Conservation (phyloP, 2,888 invertebrate species). For the Apocheima hispidaria region DNA sequence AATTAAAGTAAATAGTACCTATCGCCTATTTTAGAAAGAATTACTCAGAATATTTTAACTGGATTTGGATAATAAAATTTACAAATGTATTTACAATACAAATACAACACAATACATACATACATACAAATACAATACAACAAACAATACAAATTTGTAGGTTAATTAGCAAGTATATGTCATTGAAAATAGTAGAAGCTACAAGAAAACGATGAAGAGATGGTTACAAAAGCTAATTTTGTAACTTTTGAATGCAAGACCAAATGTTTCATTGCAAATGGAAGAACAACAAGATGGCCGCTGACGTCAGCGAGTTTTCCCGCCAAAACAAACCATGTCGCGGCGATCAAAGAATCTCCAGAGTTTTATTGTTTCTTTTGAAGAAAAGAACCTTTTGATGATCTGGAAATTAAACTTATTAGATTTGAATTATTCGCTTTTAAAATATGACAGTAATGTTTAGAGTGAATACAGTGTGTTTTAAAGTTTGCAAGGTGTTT, state of each 20-base stretch:
- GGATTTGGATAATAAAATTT: too few species aligned
- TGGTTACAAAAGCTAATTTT: slow-evolving; percentile 24
- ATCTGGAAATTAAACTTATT: slow-evolving; percentile 28
- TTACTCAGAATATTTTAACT: too few species aligned
- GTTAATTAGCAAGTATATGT: neutral
- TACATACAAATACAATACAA: neutral
- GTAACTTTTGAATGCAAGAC: slow-evolving; percentile 15
- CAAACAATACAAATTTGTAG: neutral
- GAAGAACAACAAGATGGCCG: slow-evolving; percentile 46
- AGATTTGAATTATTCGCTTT: slow-evolving; percentile 14
- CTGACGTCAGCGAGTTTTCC: slow-evolving; percentile 53
- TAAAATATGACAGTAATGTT: neutral
- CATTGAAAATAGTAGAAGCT: neutral
- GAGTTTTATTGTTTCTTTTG: slow-evolving; percentile 60
- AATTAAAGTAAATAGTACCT: too few species aligned
- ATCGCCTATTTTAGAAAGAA: too few species aligned
- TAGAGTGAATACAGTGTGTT: neutral
- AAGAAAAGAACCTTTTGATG: slow-evolving; percentile 42
- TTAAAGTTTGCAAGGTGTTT: neutral
- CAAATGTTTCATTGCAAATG: slow-evolving; percentile 37
- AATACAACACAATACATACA: too few species aligned
- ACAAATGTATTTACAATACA: too few species aligned
- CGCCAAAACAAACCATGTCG: slow-evolving; percentile 66
- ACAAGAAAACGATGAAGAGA: slow-evolving; percentile 7
- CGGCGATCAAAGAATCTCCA: slow-evolving; percentile 59